phyloP scores from a whole-genome alignment of 2,888 invertebrate species.

The Limulus polyphemus region DNA sequence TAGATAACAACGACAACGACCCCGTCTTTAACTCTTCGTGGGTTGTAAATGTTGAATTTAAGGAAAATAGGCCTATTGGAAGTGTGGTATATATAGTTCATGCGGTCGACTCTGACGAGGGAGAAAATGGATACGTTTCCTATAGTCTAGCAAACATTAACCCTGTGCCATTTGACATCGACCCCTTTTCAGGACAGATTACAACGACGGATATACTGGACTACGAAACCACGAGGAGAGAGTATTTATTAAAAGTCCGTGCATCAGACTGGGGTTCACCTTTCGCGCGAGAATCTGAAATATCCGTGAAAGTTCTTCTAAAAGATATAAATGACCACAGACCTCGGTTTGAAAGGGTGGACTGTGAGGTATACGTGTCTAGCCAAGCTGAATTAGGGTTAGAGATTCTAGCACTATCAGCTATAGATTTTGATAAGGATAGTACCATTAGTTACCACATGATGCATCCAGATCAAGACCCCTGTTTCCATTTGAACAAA shows the following conservation, averaged over 20 bases:
- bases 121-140: slow-evolving; percentile 88
- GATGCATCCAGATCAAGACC: slow-evolving; percentile 76
- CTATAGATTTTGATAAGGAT: slow-evolving; percentile 83
- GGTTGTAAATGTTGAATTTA: slow-evolving; percentile 47
- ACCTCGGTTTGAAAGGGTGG: slow-evolving; percentile 56
- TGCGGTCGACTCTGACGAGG: slow-evolving; percentile 78
- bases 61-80: slow-evolving; percentile 78
- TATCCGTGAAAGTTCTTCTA: slow-evolving; percentile 63
- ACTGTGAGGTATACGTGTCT: slow-evolving; percentile 70
- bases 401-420: slow-evolving; percentile 74
- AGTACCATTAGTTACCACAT: slow-evolving; percentile 79
- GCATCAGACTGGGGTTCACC: slow-evolving; percentile 92
- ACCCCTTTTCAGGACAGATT: slow-evolving; percentile 84
- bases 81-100: slow-evolving; percentile 67
- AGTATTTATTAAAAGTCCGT: slow-evolving; percentile 62
- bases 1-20: slow-evolving; percentile 89
- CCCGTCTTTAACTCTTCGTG: slow-evolving; percentile 57
- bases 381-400: slow-evolving; percentile 62
- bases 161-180: slow-evolving; percentile 86
- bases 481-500: slow-evolving; percentile 53
- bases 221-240: slow-evolving; percentile 69
- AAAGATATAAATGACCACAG: slow-evolving; percentile 84
- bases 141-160: slow-evolving; percentile 83
- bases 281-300: slow-evolving; percentile 78
- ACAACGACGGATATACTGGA: slow-evolving; percentile 69